Evolutionary conservation across 2,888 invertebrate genomes (phyloP).

Genomic region (Mystacides longicornis): DNA sequence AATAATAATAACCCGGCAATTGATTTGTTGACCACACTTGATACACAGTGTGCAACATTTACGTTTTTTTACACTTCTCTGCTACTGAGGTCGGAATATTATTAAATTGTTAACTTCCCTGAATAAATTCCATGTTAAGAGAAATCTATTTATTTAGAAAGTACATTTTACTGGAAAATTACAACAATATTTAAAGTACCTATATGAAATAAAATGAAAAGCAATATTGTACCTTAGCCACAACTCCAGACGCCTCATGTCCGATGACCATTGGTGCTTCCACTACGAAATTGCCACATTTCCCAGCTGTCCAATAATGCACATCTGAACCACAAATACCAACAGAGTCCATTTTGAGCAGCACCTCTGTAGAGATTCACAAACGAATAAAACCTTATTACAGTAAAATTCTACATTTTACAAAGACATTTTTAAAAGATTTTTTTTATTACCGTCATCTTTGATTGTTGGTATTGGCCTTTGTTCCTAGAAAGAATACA

Average conservation of each 20-base stretch:
- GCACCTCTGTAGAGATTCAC: conserved; percentile 59
- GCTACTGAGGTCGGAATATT: too few relatives aligned
- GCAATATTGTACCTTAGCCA: conserved; percentile 65
- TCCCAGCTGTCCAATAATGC: conserved; percentile 79
- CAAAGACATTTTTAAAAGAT: not conserved
- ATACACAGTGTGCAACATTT: too few relatives aligned
- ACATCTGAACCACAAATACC: conserved; percentile 98
- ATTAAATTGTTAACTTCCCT: too few relatives aligned
- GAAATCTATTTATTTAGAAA: too few relatives aligned
- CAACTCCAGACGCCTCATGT: conserved; percentile 83
- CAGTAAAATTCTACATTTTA: not conserved
- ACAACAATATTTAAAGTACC: too few relatives aligned
- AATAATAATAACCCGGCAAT: too few relatives aligned
- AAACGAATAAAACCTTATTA: not conserved
- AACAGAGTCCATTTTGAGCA: conserved; percentile 81
- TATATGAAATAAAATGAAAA: too few relatives aligned
- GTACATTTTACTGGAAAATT: too few relatives aligned
- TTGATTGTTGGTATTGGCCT: conserved; percentile 71
- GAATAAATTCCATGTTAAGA: too few relatives aligned
- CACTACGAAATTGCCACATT: conserved; percentile 81
- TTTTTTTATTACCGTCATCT: conserved; percentile 55
- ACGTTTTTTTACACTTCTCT: too few relatives aligned
- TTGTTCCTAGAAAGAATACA: conserved; percentile 68
- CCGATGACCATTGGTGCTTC: conserved; percentile 89
- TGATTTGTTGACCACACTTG: too few relatives aligned